Percentiles rank a stretch among this genome's conserved stretches.
These are phyloP conservation scores for Colinus virginianus DNA, from an alignment of 2,113 vertebrate genomes.

Conservation along the genomic window DNA sequence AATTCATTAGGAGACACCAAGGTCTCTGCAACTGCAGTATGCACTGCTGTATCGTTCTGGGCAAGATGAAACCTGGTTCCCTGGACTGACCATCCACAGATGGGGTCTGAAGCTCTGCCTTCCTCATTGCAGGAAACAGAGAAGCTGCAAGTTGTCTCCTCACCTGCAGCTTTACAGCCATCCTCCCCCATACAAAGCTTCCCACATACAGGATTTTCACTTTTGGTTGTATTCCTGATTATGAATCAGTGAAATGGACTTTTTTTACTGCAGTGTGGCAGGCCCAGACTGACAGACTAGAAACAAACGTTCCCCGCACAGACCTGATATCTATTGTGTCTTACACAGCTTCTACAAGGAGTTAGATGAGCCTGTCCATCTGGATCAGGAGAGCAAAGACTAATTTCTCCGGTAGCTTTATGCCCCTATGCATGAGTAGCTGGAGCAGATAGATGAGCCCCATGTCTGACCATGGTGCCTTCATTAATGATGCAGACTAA, in stretches of 20 bases:
- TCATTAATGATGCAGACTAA: not conserved
- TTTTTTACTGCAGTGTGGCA: not conserved
- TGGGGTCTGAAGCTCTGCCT: not conserved
- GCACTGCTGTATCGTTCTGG: not conserved
- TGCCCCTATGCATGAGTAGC: not conserved
- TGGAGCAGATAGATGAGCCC: not conserved
- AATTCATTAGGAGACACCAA: fast-evolving
- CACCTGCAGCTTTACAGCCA: not conserved
- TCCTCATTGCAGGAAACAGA: not conserved
- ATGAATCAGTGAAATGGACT: not conserved
- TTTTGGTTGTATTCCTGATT: not conserved
- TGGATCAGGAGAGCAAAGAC: not conserved
- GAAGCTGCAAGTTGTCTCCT: not conserved
- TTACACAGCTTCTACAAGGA: not conserved
- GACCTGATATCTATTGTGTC: not conserved
- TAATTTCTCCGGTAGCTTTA: not conserved
- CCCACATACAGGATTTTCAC: not conserved
- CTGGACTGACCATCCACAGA: fast-evolving
- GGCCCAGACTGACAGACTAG: conserved; percentile 32
- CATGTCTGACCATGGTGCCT: not conserved
- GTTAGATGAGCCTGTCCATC: not conserved
- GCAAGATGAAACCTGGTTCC: not conserved
- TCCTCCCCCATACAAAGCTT: not conserved
- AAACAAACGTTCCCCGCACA: not conserved
- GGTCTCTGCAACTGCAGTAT: not conserved